A percentile compares a stretch with the other conserved stretches of the same genome.
These are phyloP conservation scores for Zosterops lateralis DNA, from an alignment of 2,113 vertebrate genomes.

Conservation along the genomic window DNA sequence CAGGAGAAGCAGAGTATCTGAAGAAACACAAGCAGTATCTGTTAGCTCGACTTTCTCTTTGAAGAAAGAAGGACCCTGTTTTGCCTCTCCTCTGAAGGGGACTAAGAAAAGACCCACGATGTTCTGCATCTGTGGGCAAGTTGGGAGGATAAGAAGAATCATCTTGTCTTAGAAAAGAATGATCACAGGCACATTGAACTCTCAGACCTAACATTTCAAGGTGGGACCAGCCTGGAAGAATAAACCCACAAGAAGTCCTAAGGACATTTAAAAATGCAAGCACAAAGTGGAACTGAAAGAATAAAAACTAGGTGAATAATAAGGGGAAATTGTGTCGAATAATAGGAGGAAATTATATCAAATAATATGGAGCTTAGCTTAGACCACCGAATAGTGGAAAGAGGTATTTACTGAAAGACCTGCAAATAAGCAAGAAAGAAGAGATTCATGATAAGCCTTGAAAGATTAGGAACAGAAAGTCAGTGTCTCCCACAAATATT, in stretches of 20 bases:
- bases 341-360: neutral
- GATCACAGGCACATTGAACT: neutral
- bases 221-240: neutral
- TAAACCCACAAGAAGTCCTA: neutral
- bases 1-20: neutral
- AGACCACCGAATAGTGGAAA: neutral
- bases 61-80: neutral
- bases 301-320: neutral
- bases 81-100: neutral
- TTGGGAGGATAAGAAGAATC: neutral
- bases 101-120: neutral
- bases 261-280: neutral
- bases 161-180: neutral
- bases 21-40: neutral
- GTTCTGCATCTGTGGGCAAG: neutral
- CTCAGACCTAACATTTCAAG: neutral
- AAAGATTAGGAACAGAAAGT: neutral
- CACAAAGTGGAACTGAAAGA: neutral
- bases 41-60: accelerated
- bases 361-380: neutral
- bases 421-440: neutral
- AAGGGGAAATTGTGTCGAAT: neutral
- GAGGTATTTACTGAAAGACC: neutral
- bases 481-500: neutral
- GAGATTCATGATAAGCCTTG: neutral